phyloP scores from a whole-genome alignment of 2,797 vertebrate species.

The Cyclura pinguis region DNA sequence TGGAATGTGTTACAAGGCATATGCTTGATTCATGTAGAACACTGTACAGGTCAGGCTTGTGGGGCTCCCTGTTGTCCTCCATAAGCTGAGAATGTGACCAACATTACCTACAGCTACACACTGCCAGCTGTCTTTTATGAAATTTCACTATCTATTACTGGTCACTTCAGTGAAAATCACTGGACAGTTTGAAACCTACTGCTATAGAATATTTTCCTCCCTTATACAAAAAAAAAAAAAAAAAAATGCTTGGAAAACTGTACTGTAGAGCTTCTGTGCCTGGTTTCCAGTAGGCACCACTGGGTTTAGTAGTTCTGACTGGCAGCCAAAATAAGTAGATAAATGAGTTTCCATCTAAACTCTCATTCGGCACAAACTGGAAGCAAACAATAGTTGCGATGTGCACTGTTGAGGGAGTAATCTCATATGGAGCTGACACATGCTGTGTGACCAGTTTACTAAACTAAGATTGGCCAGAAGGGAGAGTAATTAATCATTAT shows the following conservation, averaged over 20 bases:
- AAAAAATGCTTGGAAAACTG: neutral
- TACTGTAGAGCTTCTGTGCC: conserved; percentile 1
- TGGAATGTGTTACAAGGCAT: neutral
- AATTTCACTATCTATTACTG: neutral
- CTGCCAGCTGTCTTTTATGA: neutral
- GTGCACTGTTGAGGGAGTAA: conserved; percentile 75
- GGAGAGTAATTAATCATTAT: conserved; percentile 73
- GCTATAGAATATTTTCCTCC: neutral
- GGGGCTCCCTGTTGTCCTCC: no score
- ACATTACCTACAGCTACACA: neutral
- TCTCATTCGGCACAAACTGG: conserved; percentile 65
- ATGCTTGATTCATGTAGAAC: neutral
- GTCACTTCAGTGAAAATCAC: neutral
- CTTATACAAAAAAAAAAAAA: neutral
- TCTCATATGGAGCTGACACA: conserved; percentile 71
- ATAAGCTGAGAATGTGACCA: neutral
- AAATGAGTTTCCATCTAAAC: conserved; percentile 68
- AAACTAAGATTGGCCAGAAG: conserved; percentile 69
- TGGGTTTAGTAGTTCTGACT: conserved; percentile 51
- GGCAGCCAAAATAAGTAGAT: conserved; percentile 61
- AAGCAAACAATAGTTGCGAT: conserved; percentile 68
- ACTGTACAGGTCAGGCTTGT: neutral
- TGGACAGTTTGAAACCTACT: neutral
- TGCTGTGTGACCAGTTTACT: conserved; percentile 72
- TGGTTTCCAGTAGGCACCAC: conserved; percentile 56